Evolutionary conservation across 1,140 invertebrate species (phyloP).

Genomic region (Heliconius hermathena): DNA sequence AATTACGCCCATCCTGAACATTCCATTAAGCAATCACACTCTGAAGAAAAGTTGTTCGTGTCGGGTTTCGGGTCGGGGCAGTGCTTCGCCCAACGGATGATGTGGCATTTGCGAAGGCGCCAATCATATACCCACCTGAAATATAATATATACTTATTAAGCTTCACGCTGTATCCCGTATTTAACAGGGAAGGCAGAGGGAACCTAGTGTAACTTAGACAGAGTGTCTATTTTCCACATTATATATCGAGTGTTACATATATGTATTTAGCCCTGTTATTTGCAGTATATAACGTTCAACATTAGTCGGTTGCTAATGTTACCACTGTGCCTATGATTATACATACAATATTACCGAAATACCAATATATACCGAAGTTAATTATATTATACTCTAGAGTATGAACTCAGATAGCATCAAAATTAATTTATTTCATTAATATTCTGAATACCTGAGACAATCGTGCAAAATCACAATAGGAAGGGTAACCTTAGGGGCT

Average conservation of each 20-base stretch:
- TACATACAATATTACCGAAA: no score
- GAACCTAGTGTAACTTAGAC: no score
- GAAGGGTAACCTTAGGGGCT: background rate
- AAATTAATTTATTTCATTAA: conserved; percentile 9
- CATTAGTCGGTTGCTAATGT: no score
- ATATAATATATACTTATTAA: background rate
- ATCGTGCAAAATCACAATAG: background rate
- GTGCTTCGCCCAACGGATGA: conserved; percentile 55
- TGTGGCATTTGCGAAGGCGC: conserved; percentile 49
- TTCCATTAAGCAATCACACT: conserved; percentile 44
- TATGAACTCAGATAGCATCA: background rate
- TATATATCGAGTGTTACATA: no score
- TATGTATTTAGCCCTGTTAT: no score
- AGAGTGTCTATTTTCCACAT: no score
- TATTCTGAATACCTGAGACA: conserved; percentile 8
- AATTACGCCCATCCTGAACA: conserved; percentile 59
- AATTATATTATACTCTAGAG: background rate
- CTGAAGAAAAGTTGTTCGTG: conserved; percentile 56
- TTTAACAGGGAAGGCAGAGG: no score
- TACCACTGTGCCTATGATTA: no score
- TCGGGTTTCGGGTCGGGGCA: conserved; percentile 40
- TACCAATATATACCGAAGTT: background rate
- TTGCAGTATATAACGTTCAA: no score
- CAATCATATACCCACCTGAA: conserved; percentile 62
- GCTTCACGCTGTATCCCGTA: background rate